Conservation (phyloP, 2,888 invertebrate species). For the Cheilosia variabilis region DNA sequence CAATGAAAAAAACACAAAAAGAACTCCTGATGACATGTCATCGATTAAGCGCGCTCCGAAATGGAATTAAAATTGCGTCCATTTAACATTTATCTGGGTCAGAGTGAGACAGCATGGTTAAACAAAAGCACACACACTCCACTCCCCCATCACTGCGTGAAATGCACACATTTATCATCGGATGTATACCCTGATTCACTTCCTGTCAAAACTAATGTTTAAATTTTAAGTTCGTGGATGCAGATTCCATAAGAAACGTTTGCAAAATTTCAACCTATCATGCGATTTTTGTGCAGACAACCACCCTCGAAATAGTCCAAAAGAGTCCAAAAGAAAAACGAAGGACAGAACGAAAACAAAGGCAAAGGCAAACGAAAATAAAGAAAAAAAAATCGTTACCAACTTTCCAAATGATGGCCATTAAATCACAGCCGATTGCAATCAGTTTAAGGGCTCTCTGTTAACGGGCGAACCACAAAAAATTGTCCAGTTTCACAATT, state of each 20-base stretch:
- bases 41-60: slow-evolving; percentile 61
- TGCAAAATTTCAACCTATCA: slow-evolving; percentile 65
- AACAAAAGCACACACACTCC: slow-evolving; percentile 16
- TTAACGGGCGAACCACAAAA: slow-evolving; percentile 71
- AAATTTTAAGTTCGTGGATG: slow-evolving; percentile 65
- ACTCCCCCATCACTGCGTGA: slow-evolving; percentile 61
- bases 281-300: slow-evolving; percentile 55
- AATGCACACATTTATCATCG: slow-evolving; percentile 70
- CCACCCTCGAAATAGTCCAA: slow-evolving; percentile 1
- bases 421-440: slow-evolving; percentile 76
- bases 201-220: slow-evolving; percentile 58
- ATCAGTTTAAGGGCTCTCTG: slow-evolving; percentile 71
- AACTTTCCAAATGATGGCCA: slow-evolving; percentile 74
- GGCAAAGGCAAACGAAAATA: slow-evolving; percentile 6
- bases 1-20: slow-evolving; percentile 13
- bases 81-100: slow-evolving; percentile 59
- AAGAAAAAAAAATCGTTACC: slow-evolving; percentile 12
- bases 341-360: slow-evolving; percentile 11
- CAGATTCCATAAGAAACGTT: slow-evolving; percentile 68
- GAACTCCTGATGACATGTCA: slow-evolving; percentile 62
- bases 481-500: slow-evolving; percentile 73
- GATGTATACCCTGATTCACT: slow-evolving; percentile 43
- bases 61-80: slow-evolving; percentile 63
- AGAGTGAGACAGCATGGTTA: slow-evolving; percentile 29
- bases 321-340: slow-evolving; percentile 11